phyloP scores from a whole-genome alignment of 1,140 invertebrate species.

The Cherax quadricarinatus region DNA sequence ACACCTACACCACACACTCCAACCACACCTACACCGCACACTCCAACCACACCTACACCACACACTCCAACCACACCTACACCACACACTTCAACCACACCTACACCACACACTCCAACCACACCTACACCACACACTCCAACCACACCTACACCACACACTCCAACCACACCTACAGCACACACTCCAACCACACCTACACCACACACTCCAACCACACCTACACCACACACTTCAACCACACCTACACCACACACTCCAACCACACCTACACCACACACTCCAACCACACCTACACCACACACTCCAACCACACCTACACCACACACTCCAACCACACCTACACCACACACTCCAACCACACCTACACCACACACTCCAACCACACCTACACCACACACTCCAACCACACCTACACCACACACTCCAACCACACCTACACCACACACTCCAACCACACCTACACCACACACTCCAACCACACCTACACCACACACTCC shows the following conservation, averaged over 20 bases:
- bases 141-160: too few relatives aligned
- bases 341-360: too few relatives aligned
- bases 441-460: too few relatives aligned
- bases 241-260: background rate
- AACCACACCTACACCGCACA: background rate
- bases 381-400: background rate
- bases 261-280: constrained; percentile 8
- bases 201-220: too few relatives aligned
- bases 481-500: background rate
- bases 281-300: background rate
- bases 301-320: too few relatives aligned
- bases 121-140: background rate
- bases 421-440: background rate
- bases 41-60: too few relatives aligned
- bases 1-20: background rate
- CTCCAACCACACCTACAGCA: too few relatives aligned
- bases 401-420: too few relatives aligned
- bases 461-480: background rate
- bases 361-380: background rate
- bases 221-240: background rate
- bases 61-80: background rate
- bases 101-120: background rate
- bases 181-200: background rate
- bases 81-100: too few relatives aligned
- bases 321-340: background rate